phyloP scores from a whole-genome alignment of 2,797 vertebrate species.

The Gallinago stenura region DNA sequence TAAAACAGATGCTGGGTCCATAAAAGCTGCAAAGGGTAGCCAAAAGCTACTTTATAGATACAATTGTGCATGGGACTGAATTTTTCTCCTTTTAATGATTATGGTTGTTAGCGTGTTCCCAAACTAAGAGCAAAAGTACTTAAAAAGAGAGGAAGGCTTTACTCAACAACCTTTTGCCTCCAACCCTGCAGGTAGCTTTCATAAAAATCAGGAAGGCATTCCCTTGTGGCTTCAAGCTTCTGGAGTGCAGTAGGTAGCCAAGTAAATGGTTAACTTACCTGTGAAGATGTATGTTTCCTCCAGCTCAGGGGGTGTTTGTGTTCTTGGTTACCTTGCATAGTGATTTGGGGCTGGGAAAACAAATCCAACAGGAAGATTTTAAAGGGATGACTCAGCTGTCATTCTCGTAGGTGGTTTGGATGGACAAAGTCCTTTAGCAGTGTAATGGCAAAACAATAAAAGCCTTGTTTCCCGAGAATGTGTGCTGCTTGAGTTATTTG shows the following conservation, averaged over 20 bases:
- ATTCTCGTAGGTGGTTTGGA: constrained; percentile 33
- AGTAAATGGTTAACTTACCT: not conserved
- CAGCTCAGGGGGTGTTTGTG: not conserved
- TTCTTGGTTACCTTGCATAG: not conserved
- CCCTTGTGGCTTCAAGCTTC: not conserved
- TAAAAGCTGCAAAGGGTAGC: not conserved
- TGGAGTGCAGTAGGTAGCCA: not conserved
- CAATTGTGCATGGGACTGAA: not conserved
- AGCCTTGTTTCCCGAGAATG: not conserved
- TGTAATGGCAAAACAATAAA: constrained; percentile 34
- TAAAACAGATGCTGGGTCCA: not conserved
- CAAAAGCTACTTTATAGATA: not conserved
- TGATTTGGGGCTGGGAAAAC: not conserved
- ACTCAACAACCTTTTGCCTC: not conserved
- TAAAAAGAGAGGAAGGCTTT: not conserved
- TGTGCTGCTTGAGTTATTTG: not conserved
- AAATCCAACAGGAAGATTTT: not conserved
- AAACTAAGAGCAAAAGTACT: not conserved
- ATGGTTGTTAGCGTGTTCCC: not conserved
- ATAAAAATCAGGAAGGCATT: not conserved
- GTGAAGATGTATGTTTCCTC: not conserved
- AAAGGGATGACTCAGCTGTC: not conserved
- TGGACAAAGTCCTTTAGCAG: constrained; percentile 22
- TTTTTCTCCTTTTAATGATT: not conserved
- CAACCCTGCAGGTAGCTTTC: not conserved